Evolutionary conservation across 1,140 invertebrate genomes (phyloP).

Genomic region (Druon quercuslanigerum): DNA sequence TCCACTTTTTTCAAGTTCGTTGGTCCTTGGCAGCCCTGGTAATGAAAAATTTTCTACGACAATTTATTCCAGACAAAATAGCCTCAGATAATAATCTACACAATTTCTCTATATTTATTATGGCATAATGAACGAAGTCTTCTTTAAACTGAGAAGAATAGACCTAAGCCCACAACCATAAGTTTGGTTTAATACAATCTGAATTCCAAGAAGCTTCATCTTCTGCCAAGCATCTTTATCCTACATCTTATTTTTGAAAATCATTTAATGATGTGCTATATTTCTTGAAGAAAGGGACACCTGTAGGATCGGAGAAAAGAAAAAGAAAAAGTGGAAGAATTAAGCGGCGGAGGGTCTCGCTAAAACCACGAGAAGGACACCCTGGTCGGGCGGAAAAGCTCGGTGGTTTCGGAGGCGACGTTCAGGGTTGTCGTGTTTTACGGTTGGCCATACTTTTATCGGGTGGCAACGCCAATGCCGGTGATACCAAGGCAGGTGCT

Average conservation of each 20-base stretch:
- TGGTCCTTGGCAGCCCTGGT: too few species aligned
- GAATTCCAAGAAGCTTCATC: not conserved
- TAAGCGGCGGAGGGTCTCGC: constrained; percentile 20
- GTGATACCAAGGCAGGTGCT: constrained; percentile 63
- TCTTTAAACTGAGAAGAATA: too few species aligned
- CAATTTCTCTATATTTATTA: too few species aligned
- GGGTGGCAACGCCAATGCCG: constrained; percentile 40
- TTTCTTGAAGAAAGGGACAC: not conserved
- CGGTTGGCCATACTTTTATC: constrained; percentile 44
- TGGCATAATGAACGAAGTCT: too few species aligned
- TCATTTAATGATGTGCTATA: not conserved
- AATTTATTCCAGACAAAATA: too few species aligned
- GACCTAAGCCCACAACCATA: too few species aligned
- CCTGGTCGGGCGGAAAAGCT: not conserved
- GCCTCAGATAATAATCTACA: too few species aligned
- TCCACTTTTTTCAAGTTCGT: too few species aligned
- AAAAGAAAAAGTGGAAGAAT: not conserved
- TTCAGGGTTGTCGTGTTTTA: constrained; percentile 15
- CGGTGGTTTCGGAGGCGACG: not conserved
- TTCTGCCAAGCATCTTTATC: not conserved
- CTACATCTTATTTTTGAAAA: constrained; percentile 15
- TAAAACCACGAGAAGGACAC: not conserved
- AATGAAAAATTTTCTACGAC: too few species aligned
- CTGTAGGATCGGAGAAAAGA: not conserved
- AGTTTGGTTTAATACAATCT: not conserved